Evolutionary conservation across 2,113 vertebrate genomes (phyloP), one percentile per base, ranked within the genome.

Genomic region (Channa argus): DNA sequence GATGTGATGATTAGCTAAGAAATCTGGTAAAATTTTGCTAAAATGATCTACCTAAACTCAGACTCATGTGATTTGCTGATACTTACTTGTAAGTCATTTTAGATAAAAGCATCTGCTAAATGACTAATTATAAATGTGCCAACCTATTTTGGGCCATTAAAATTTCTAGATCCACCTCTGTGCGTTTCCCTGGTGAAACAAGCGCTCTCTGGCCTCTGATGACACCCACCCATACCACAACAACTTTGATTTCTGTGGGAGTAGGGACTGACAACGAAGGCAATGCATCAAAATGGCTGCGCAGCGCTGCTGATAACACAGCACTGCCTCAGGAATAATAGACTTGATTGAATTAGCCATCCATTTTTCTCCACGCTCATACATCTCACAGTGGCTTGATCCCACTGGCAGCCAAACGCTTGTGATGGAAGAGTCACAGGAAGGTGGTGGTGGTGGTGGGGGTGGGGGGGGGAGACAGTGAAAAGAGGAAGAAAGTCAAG

Each of bases 201-300:
- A 68, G 63, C 55, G 52, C 71, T 85, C 60, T 58, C 41, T 13
- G 61, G 67, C 79, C 73, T 70, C 53, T 59, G 60, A 75, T 56
- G 63, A 76, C 74, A 78, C 55, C 55, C 59, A 45, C 39, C 66
- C 15, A 47, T 59, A 71, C 86, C 49, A 66, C 80, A 55, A 84
- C 85, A 79, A 89, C 66, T 86, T 82, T 86, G 85, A 91, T 86
- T 86, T 83, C 84, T 67, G 82, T 66, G 60, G 64, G 82, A 75
- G 79, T 62, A 44, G 43, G 54, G 56, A 67, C 79, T 86, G 53
- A 81, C 82, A 75, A 76, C 69, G 79, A 88, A 88, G 71, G 92
- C 83, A 84, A 92, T 94, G 84, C 93, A 94, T 92, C 92, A 93
- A 85, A 89, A 88, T 12, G 81, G 90, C 85, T 92, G 90, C 79